Conservation (phyloP, 2,888 invertebrate genomes). For the Caenorhabditis parvicauda region DNA sequence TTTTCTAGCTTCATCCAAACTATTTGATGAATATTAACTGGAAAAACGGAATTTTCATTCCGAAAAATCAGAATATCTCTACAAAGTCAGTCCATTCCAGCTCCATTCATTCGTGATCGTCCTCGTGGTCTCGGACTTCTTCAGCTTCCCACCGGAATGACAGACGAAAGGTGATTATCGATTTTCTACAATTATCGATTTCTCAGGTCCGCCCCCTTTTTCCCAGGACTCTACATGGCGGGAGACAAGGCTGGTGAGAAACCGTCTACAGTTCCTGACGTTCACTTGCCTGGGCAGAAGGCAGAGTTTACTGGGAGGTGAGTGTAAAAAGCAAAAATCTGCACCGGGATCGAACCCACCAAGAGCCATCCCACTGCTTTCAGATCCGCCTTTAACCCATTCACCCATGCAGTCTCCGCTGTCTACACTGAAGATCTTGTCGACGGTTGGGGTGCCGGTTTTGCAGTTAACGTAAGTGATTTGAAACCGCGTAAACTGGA, state of each 20-base stretch:
- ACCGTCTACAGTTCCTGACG: conserved; percentile 48
- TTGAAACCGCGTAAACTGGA: no score
- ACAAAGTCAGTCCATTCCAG: no score
- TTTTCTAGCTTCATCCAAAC: no score
- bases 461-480: conserved; percentile 49
- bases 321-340: no score
- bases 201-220: conserved; percentile 49
- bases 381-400: conserved; percentile 53
- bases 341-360: no score
- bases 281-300: conserved; percentile 46
- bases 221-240: conserved; percentile 52
- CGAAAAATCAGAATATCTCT: no score
- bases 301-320: conserved; percentile 47
- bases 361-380: no score
- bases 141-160: conserved; percentile 53
- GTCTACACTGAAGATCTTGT: conserved; percentile 51
- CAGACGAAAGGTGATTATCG: conserved; percentile 55
- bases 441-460: conserved; percentile 55
- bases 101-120: conserved; percentile 47
- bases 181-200: no score
- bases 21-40: no score
- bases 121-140: conserved; percentile 52
- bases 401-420: conserved; percentile 50
- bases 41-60: no score
- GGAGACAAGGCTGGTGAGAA: conserved; percentile 53